Evolutionary conservation across 1,140 invertebrate genomes (phyloP).

Genomic region (Drosophila parabipectinata): DNA sequence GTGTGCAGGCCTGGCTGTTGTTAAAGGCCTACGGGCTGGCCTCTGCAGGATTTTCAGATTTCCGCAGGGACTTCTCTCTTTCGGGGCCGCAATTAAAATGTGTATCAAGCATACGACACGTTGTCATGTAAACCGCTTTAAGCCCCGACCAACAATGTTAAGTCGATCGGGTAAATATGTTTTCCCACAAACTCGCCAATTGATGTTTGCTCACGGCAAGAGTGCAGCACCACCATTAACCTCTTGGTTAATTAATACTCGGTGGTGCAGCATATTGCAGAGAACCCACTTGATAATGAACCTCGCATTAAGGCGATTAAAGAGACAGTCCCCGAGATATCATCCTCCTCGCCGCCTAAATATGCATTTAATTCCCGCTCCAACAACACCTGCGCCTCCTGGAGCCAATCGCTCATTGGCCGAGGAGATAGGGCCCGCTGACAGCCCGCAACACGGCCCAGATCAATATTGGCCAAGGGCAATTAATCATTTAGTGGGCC

Average conservation of each 20-base stretch:
- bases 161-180: conserved; percentile 49
- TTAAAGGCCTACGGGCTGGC: neutral
- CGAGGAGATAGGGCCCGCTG: conserved; percentile 19
- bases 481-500: conserved; percentile 55
- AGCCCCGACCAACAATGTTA: conserved; percentile 39
- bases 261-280: neutral
- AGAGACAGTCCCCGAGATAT: conserved; percentile 4
- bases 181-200: conserved; percentile 39
- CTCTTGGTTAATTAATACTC: conserved; percentile 35
- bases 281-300: conserved; percentile 22
- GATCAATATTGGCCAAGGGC: conserved; percentile 49
- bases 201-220: conserved; percentile 31
- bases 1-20: neutral
- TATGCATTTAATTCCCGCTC: conserved; percentile 36
- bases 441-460: conserved; percentile 36
- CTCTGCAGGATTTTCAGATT: conserved; percentile 29
- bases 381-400: conserved; percentile 25
- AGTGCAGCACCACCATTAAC: conserved; percentile 13
- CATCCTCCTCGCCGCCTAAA: conserved; percentile 18
- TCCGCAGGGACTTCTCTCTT: conserved; percentile 11
- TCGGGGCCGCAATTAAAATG: conserved; percentile 70
- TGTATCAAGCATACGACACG: conserved; percentile 58
- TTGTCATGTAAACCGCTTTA: conserved; percentile 70
- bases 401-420: conserved; percentile 26
- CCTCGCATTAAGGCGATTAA: conserved; percentile 42